phyloP scores from a whole-genome alignment of 2,113 vertebrate genomes.

The Anoplopoma fimbria region DNA sequence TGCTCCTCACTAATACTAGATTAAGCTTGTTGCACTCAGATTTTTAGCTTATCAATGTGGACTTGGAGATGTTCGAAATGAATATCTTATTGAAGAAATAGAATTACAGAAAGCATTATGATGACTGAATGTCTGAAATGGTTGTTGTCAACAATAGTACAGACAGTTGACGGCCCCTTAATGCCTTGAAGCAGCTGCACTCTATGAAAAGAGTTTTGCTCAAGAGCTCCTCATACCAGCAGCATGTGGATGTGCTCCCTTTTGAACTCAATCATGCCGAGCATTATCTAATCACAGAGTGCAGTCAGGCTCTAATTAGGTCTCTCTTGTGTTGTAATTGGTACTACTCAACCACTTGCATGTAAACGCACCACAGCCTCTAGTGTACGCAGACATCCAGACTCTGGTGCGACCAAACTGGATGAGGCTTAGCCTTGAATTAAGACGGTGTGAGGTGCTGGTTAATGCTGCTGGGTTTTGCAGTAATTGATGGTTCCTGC shows the following conservation, averaged over 20 bases:
- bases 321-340: slow-evolving; percentile 46
- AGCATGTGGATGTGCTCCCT: slow-evolving; percentile 36
- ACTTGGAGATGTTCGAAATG: not conserved
- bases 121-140: slow-evolving; percentile 16
- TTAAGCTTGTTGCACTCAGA: slow-evolving; percentile 15
- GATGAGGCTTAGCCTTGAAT: slow-evolving; percentile 21
- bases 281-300: slow-evolving; percentile 67
- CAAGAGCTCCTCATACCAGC: slow-evolving; percentile 38
- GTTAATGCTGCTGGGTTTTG: slow-evolving; percentile 12
- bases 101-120: not conserved
- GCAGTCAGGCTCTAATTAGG: slow-evolving; percentile 55
- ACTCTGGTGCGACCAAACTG: slow-evolving; percentile 7
- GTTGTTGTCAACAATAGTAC: not conserved
- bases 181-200: slow-evolving; percentile 43
- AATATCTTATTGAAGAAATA: not conserved
- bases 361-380: slow-evolving; percentile 32
- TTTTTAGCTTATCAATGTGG: not conserved
- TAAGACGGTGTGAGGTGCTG: slow-evolving; percentile 2
- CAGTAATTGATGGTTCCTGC: slow-evolving; percentile 29
- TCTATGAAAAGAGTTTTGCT: slow-evolving; percentile 45
- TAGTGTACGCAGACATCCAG: slow-evolving; percentile 14
- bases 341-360: slow-evolving; percentile 38
- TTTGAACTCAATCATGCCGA: slow-evolving; percentile 59
- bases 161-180: slow-evolving; percentile 1
- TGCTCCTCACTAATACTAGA: not conserved